Evolutionary conservation across 2,888 invertebrate genomes (phyloP).

Genomic region (Hylaea fasciaria): DNA sequence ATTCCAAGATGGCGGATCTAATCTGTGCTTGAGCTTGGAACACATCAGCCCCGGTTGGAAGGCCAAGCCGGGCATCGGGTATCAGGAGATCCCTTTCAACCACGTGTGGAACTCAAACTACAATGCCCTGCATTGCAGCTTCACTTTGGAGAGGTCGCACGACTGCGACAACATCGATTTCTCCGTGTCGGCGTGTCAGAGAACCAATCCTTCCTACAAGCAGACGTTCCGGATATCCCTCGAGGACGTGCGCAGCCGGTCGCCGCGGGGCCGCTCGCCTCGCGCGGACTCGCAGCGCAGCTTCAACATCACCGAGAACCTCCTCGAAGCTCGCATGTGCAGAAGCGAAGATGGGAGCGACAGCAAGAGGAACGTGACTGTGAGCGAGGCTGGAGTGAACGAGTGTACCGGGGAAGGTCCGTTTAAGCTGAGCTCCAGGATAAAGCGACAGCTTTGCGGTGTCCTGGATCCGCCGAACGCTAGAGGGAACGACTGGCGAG

Average conservation of each 20-base stretch:
- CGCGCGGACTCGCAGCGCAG: constrained; percentile 77
- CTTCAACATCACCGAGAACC: constrained; percentile 80
- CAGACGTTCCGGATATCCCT: constrained; percentile 80
- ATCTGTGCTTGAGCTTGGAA: constrained; percentile 95
- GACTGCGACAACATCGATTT: constrained; percentile 81
- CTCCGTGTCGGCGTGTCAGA: constrained; percentile 76
- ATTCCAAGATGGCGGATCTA: constrained; percentile 95
- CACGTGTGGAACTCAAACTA: constrained; percentile 96
- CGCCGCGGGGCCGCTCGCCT: constrained; percentile 78
- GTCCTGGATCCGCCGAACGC: constrained; percentile 96
- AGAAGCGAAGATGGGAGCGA: constrained; percentile 79
- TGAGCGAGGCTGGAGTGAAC: constrained; percentile 86
- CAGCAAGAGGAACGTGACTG: constrained; percentile 83
- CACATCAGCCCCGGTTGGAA: constrained; percentile 95
- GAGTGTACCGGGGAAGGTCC: constrained; percentile 86
- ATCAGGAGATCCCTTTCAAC: constrained; percentile 94
- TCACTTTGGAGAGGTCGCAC: constrained; percentile 90
- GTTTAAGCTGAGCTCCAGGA: constrained; percentile 84
- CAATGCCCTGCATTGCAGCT: constrained; percentile 95
- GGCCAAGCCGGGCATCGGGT: constrained; percentile 93
- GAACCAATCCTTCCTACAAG: constrained; percentile 80
- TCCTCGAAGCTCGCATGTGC: constrained; percentile 78
- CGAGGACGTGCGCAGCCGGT: constrained; percentile 76
- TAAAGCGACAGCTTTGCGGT: constrained; percentile 82
- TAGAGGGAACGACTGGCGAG: constrained; percentile 98